These are phyloP conservation scores for Cataglyphis altisquamis DNA, from an alignment of 2,888 invertebrate genomes.

Conservation along the genomic window DNA sequence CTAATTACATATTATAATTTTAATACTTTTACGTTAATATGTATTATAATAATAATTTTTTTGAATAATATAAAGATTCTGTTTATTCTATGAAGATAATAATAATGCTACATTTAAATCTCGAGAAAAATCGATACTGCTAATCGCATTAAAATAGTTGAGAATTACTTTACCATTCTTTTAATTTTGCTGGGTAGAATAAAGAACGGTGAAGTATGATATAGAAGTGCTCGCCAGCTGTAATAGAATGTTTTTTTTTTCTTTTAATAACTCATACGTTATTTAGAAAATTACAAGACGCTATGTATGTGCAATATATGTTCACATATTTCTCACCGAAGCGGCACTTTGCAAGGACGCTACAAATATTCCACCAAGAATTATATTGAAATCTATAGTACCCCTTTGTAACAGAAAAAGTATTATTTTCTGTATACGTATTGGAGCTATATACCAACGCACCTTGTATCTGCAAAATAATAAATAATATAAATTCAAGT, in stretches of 20 bases:
- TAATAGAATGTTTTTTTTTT: not conserved
- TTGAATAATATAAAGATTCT: not conserved
- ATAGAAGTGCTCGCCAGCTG: conserved; percentile 11
- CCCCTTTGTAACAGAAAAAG: conserved; percentile 16
- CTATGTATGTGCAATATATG: not conserved
- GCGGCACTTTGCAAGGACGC: conserved; percentile 1
- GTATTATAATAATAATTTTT: not conserved
- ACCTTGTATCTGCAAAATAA: conserved; percentile 13
- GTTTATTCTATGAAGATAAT: not conserved
- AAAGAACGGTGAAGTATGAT: conserved; percentile 23
- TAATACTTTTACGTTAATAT: not conserved
- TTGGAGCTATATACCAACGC: not conserved
- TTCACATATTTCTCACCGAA: not conserved
- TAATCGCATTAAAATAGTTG: not conserved
- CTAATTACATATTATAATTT: not conserved
- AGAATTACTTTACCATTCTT: not conserved
- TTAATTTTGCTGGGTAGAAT: not conserved
- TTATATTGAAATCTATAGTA: not conserved
- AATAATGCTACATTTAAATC: not conserved
- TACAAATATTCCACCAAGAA: conserved; percentile 10
- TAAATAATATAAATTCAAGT: not conserved
- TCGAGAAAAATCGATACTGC: not conserved
- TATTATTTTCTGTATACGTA: conserved; percentile 21
- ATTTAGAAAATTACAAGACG: not conserved
- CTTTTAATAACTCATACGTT: not conserved